phyloP scores from a whole-genome alignment of 2,888 invertebrate genomes.

The Drosophila meridiana region DNA sequence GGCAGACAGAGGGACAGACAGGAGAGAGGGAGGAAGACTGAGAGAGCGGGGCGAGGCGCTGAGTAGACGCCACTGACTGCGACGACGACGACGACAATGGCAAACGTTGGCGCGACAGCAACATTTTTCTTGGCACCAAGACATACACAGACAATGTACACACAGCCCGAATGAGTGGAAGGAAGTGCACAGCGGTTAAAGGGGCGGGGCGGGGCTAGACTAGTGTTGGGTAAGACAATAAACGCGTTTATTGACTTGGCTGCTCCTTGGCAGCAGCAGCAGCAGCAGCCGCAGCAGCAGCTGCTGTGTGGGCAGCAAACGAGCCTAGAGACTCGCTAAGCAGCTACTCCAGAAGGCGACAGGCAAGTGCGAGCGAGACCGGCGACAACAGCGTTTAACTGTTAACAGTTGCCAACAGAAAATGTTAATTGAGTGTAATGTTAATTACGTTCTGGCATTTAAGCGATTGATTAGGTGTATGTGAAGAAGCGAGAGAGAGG shows the following conservation, averaged over 20 bases:
- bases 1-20: not conserved
- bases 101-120: conserved; percentile 78
- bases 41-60: not conserved
- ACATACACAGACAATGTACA: conserved; percentile 75
- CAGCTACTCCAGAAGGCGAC: conserved; percentile 21
- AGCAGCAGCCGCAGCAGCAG: conserved; percentile 6
- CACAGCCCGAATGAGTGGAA: conserved; percentile 60
- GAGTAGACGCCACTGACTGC: conserved; percentile 43
- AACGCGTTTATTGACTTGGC: conserved; percentile 81
- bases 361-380: not conserved
- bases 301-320: conserved; percentile 59
- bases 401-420: conserved; percentile 67
- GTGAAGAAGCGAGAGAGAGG: not conserved
- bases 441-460: conserved; percentile 72
- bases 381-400: conserved; percentile 63
- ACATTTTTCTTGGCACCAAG: conserved; percentile 79
- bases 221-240: conserved; percentile 70
- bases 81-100: conserved; percentile 67
- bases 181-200: conserved; percentile 42
- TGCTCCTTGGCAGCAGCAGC: conserved; percentile 37
- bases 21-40: not conserved
- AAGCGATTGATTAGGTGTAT: conserved; percentile 54
- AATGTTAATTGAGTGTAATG: conserved; percentile 80
- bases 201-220: conserved; percentile 1
- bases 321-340: conserved; percentile 30